Conservation (phyloP, 2,797 vertebrate genomes). For the Oryzias dopingdopingensis region DNA sequence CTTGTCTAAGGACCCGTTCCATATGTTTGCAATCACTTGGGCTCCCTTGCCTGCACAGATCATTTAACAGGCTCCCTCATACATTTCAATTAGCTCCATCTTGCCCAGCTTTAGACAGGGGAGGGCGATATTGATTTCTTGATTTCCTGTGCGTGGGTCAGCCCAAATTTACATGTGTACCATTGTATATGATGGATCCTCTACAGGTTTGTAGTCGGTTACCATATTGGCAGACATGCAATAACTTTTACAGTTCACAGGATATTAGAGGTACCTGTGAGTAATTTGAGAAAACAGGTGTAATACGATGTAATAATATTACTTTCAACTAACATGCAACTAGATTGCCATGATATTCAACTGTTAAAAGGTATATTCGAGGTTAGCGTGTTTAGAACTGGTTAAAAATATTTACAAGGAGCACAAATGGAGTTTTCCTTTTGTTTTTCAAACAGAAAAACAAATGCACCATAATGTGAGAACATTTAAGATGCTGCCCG, state of each 20-base stretch:
- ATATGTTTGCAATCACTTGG: slow-evolving; percentile 74
- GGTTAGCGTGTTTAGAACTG: no score
- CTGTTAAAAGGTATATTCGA: no score
- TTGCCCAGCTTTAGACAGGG: slow-evolving; percentile 56
- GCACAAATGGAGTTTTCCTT: not conserved
- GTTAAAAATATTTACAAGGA: not conserved
- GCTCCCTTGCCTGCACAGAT: slow-evolving; percentile 70
- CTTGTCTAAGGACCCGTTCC: slow-evolving; percentile 74
- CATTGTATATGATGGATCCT: slow-evolving; percentile 66
- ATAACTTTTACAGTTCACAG: no score
- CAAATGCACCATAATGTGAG: slow-evolving; percentile 1
- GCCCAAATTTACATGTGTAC: slow-evolving; percentile 65
- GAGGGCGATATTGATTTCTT: slow-evolving; percentile 72
- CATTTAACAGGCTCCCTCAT: slow-evolving; percentile 73
- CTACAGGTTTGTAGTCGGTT: slow-evolving; percentile 52
- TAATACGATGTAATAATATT: no score
- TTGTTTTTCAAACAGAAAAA: not conserved
- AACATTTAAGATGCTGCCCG: slow-evolving; percentile 18
- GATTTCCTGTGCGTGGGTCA: slow-evolving; percentile 62
- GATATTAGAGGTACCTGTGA: no score
- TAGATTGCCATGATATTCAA: no score
- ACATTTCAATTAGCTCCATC: slow-evolving; percentile 77
- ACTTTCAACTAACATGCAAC: no score
- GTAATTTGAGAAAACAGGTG: no score
- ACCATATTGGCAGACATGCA: slow-evolving; percentile 11